Conservation (phyloP, 30 jellyfish, hydroid and myxozoan species). For the Aurelia coerulea region DNA sequence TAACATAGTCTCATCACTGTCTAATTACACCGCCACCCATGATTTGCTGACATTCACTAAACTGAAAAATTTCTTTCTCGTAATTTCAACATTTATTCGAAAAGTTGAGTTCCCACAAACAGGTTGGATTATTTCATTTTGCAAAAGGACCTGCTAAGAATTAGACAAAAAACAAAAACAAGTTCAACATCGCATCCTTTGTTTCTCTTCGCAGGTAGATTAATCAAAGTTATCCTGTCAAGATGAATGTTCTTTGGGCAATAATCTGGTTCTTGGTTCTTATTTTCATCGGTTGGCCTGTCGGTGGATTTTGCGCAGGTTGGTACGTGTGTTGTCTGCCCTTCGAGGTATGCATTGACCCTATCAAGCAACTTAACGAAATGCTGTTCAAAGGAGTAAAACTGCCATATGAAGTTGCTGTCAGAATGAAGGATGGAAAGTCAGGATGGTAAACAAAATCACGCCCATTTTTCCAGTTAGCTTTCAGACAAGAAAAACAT, state of each 20-base stretch:
- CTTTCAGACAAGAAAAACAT: no score
- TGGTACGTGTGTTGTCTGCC: slow-evolving; percentile 98
- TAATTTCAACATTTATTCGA: no score
- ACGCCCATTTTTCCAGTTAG: slow-evolving; percentile 6
- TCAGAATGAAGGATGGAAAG: slow-evolving; percentile 88
- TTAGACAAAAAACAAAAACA: no score
- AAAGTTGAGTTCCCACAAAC: no score
- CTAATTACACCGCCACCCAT: no score
- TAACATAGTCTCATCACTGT: no score
- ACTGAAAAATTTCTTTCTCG: no score
- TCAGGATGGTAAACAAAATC: slow-evolving; percentile 76
- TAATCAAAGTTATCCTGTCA: neutral
- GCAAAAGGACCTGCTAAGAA: no score
- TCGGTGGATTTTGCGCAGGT: slow-evolving; percentile 89
- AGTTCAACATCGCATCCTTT: neutral
- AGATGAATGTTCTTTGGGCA: slow-evolving; percentile 97
- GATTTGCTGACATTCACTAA: no score
- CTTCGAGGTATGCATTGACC: slow-evolving; percentile 94
- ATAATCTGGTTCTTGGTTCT: slow-evolving; percentile 90
- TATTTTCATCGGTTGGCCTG: slow-evolving; percentile 91
- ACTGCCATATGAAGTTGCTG: slow-evolving; percentile 92
- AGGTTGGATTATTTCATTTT: no score
- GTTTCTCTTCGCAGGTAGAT: neutral
- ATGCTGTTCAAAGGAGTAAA: slow-evolving; percentile 92
- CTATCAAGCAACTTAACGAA: slow-evolving; percentile 85